Evolutionary conservation across 2,888 invertebrate genomes (phyloP).

Genomic region (Plagodis pulveraria): DNA sequence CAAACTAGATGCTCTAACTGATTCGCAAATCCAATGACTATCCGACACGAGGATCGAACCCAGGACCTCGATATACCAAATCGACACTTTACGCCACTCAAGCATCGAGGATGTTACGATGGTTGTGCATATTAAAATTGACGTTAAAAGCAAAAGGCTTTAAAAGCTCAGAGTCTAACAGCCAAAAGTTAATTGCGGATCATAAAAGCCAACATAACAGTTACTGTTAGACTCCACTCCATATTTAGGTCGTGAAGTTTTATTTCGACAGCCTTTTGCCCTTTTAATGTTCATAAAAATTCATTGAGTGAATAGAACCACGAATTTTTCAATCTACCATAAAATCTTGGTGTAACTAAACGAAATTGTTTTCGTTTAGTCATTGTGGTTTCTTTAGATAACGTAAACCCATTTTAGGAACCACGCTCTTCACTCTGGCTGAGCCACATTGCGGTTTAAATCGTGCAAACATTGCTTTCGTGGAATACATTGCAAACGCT

Average conservation of each 20-base stretch:
- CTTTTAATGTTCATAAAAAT: constrained; percentile 23
- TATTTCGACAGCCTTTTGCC: constrained; percentile 17
- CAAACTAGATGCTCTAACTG: too few relatives aligned
- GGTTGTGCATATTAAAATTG: too few relatives aligned
- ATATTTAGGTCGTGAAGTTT: constrained; percentile 20
- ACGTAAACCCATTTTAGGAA: too few relatives aligned
- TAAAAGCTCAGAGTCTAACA: background rate
- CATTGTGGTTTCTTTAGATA: background rate
- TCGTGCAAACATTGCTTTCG: too few relatives aligned
- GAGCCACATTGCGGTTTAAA: too few relatives aligned
- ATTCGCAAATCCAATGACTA: too few relatives aligned
- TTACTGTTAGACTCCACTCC: constrained; percentile 5
- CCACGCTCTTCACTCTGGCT: too few relatives aligned
- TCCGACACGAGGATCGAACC: too few relatives aligned
- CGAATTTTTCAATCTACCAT: constrained; percentile 21
- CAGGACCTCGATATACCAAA: too few relatives aligned
- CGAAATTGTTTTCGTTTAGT: background rate
- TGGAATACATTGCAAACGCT: too few relatives aligned
- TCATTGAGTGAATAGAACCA: constrained; percentile 12
- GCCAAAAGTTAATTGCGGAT: background rate
- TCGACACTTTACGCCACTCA: too few relatives aligned
- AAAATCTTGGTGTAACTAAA: background rate
- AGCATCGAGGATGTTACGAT: too few relatives aligned
- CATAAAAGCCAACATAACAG: background rate
- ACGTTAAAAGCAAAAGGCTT: background rate